Evolutionary conservation across 2,113 vertebrate species (phyloP).

Genomic region (Anhinga anhinga): DNA sequence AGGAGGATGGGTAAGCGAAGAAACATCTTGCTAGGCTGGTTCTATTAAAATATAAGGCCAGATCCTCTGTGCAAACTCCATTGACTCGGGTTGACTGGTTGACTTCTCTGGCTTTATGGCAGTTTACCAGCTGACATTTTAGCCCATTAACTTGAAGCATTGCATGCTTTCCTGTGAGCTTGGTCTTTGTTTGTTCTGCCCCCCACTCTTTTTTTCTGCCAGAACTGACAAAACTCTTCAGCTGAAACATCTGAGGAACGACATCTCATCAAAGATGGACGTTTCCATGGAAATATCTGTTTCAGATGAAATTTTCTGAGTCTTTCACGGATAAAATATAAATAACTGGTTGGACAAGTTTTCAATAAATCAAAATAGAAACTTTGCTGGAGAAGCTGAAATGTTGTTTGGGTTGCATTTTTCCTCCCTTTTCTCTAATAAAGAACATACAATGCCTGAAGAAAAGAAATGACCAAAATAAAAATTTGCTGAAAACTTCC

Average conservation of each 20-base stretch:
- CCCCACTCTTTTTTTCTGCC: background rate
- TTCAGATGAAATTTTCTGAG: slow-evolving; percentile 48
- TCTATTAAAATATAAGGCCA: slow-evolving; percentile 57
- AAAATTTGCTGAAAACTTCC: background rate
- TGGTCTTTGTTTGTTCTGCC: slow-evolving; percentile 36
- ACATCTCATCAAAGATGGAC: slow-evolving; percentile 62
- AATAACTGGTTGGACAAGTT: slow-evolving; percentile 59
- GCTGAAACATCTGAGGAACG: slow-evolving; percentile 50
- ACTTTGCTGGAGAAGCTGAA: slow-evolving; percentile 29
- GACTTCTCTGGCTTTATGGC: slow-evolving; percentile 40
- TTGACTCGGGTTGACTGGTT: slow-evolving; percentile 32
- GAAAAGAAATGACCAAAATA: background rate
- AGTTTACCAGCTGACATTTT: slow-evolving; percentile 57
- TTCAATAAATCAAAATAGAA: slow-evolving; percentile 62
- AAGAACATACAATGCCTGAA: background rate
- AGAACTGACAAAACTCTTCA: slow-evolving; percentile 64
- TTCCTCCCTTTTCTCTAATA: background rate
- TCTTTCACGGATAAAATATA: slow-evolving; percentile 57
- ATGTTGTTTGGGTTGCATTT: slow-evolving; percentile 52
- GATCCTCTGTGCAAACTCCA: slow-evolving; percentile 54
- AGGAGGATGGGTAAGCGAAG: slow-evolving; percentile 35
- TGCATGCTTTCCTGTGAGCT: slow-evolving; percentile 21
- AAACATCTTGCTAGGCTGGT: slow-evolving; percentile 58
- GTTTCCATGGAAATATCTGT: slow-evolving; percentile 62
- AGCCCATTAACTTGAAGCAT: slow-evolving; percentile 52